Conservation (phyloP, 1,140 invertebrate species). For the Zaprionus inermis region DNA sequence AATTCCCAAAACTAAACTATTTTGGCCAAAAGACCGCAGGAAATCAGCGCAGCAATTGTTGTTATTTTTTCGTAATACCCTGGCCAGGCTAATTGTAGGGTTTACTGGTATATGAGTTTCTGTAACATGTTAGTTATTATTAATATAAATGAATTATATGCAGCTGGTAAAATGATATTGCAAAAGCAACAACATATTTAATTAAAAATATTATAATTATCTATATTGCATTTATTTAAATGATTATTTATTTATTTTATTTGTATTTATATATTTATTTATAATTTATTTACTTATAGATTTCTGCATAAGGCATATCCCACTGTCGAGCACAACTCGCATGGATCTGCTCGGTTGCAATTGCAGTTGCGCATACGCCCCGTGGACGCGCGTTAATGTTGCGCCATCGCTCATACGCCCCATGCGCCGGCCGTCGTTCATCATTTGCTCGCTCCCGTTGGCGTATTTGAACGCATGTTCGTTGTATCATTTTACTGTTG, state of each 20-base stretch:
- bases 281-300: no score
- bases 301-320: neutral
- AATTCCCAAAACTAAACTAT: conserved; percentile 65
- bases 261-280: no score
- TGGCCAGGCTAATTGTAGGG: neutral
- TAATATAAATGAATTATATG: no score
- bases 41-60: conserved; percentile 61
- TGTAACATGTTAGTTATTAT: no score
- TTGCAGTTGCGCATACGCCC: conserved; percentile 51
- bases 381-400: conserved; percentile 61
- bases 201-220: no score
- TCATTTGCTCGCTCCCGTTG: conserved; percentile 49
- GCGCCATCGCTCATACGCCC: conserved; percentile 73
- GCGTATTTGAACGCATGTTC: conserved; percentile 35
- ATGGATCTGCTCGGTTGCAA: neutral
- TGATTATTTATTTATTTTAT: no score
- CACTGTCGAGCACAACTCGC: neutral
- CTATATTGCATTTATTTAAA: no score
- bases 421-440: conserved; percentile 52
- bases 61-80: conserved; percentile 12
- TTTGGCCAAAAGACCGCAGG: conserved; percentile 55
- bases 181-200: no score
- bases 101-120: no score
- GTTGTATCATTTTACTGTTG: conserved; percentile 10
- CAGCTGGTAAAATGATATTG: no score